These are phyloP conservation scores for Plagiodera versicolora DNA, from an alignment of 2,888 invertebrate genomes.

Conservation along the genomic window DNA sequence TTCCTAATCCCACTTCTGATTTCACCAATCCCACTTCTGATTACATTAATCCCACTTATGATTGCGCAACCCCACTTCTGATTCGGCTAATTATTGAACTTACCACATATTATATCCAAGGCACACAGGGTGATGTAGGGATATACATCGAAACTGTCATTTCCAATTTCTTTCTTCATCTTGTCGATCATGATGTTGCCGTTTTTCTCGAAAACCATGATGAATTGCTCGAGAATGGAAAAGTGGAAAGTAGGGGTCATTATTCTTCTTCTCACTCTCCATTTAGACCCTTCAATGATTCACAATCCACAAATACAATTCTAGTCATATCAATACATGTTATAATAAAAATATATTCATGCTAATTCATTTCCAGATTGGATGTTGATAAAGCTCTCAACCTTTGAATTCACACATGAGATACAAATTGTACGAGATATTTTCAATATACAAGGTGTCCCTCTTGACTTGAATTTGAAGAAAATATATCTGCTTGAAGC, in stretches of 20 bases:
- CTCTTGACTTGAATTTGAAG: too few species aligned
- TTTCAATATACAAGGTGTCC: too few species aligned
- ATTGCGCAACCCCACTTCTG: background rate
- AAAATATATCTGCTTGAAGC: too few species aligned
- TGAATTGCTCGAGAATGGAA: conserved; percentile 72
- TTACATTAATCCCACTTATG: too few species aligned
- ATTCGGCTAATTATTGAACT: too few species aligned
- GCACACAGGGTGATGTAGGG: conserved; percentile 63
- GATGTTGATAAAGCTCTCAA: too few species aligned
- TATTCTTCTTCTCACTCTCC: conserved; percentile 70
- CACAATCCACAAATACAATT: background rate
- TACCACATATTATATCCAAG: conserved; percentile 66
- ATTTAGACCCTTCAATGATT: conserved; percentile 54
- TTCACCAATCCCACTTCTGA: too few species aligned
- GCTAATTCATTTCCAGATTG: too few species aligned
- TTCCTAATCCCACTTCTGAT: too few species aligned
- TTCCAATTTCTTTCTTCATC: conserved; percentile 51
- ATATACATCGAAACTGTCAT: conserved; percentile 61
- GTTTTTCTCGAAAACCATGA: conserved; percentile 70
- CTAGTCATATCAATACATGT: background rate
- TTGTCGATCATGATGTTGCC: conserved; percentile 61
- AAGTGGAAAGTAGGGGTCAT: conserved; percentile 80
- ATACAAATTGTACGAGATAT: too few species aligned
- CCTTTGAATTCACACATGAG: too few species aligned
- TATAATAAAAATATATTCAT: too few species aligned